Percentiles rank a stretch among this genome's conserved stretches.
These are phyloP conservation scores for Ptilodon capucinus DNA, from an alignment of 2,888 invertebrate species.

Conservation along the genomic window DNA sequence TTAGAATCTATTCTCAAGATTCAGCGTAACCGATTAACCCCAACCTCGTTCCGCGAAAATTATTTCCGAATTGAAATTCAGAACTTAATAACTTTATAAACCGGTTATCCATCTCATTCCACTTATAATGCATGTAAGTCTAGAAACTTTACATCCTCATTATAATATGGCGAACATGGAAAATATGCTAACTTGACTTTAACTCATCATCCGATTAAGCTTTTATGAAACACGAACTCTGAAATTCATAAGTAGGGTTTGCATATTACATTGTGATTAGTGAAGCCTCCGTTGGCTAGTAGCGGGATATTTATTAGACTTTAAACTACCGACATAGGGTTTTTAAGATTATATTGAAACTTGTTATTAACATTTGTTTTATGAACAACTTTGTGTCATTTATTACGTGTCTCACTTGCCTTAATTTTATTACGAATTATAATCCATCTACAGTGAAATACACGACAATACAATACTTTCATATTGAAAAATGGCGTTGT, in stretches of 20 bases:
- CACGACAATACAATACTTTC: no score
- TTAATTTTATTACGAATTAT: no score
- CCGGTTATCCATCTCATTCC: slow-evolving; percentile 51
- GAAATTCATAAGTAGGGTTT: slow-evolving; percentile 36
- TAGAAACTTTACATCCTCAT: slow-evolving; percentile 61
- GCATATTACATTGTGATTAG: not conserved
- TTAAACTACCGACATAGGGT: no score
- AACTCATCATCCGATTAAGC: slow-evolving; percentile 56
- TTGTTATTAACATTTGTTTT: no score
- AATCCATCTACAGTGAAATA: no score
- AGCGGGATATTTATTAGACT: no score
- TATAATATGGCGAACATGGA: slow-evolving; percentile 55
- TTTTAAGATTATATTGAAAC: no score
- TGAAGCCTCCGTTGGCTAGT: not conserved
- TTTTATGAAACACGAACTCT: slow-evolving; percentile 41
- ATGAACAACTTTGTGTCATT: no score
- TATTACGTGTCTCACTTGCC: no score
- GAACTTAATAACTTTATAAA: slow-evolving; percentile 44
- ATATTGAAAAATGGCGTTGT: no score
- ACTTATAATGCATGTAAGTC: slow-evolving; percentile 49
- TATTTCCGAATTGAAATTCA: slow-evolving; percentile 35
- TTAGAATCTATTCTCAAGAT: not conserved
- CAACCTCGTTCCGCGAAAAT: slow-evolving; percentile 21
- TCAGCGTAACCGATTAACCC: not conserved
- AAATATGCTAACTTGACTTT: slow-evolving; percentile 59